Percentiles rank a stretch among this genome's conserved stretches.
phyloP scores from a whole-genome alignment of 2,113 vertebrate genomes.

The Sminthopsis crassicaudata region DNA sequence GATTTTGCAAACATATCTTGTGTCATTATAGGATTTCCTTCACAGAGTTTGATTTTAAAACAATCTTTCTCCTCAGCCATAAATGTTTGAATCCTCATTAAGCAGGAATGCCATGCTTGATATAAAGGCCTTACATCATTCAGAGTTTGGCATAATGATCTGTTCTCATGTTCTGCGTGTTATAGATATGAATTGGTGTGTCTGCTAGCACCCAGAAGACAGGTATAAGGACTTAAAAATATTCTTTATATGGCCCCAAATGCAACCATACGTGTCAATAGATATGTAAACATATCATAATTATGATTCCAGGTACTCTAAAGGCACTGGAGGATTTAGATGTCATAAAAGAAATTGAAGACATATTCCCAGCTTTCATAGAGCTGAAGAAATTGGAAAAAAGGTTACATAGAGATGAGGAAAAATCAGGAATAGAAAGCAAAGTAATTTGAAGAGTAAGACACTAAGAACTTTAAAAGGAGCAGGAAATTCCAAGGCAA shows the following conservation, averaged over 20 bases:
- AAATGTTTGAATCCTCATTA: not conserved
- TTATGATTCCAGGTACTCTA: not conserved
- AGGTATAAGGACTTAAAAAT: not conserved
- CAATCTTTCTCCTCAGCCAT: conserved; percentile 18
- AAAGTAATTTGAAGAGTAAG: not conserved
- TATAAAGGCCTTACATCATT: not conserved
- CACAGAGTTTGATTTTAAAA: conserved; percentile 39
- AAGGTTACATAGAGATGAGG: not conserved
- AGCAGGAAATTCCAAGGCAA: not conserved
- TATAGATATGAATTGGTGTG: not conserved
- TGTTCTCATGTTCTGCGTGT: not conserved
- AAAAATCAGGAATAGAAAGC: conserved; percentile 1
- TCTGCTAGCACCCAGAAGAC: not conserved
- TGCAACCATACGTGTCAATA: not conserved
- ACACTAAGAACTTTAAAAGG: not conserved
- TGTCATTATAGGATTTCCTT: not conserved
- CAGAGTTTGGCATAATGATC: not conserved
- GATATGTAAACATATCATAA: not conserved
- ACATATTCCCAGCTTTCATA: not conserved
- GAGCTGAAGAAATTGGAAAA: conserved; percentile 16
- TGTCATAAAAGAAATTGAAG: conserved; percentile 21
- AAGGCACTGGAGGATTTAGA: not conserved
- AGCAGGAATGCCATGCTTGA: conserved; percentile 23
- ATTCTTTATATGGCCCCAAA: not conserved
- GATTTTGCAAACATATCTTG: not conserved